Evolutionary conservation across 2,113 vertebrate genomes (phyloP).

Genomic region (Oreochromis tanganicae): DNA sequence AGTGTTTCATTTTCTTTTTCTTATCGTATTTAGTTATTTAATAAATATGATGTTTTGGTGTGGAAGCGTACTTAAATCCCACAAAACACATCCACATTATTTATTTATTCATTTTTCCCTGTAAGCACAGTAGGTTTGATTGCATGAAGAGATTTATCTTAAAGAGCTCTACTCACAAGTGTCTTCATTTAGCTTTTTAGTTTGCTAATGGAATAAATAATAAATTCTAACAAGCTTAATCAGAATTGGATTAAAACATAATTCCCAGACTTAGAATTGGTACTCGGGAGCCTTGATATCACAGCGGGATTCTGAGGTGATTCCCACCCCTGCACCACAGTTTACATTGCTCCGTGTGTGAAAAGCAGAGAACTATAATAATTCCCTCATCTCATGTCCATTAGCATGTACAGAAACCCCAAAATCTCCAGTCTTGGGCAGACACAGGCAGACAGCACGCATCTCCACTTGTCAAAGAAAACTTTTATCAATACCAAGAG

Average conservation of each 20-base stretch:
- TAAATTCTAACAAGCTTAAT: not conserved
- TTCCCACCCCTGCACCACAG: conserved; percentile 1
- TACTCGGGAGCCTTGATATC: not conserved
- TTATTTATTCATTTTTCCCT: not conserved
- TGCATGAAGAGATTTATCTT: not conserved
- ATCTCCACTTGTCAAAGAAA: conserved; percentile 74
- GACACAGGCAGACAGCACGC: conserved; percentile 55
- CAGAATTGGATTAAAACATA: not conserved
- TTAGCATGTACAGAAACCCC: conserved; percentile 54
- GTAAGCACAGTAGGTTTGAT: not conserved
- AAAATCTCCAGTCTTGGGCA: conserved; percentile 61
- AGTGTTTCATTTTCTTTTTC: not conserved
- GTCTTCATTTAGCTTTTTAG: not conserved
- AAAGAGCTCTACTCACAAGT: not conserved
- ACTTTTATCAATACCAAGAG: conserved; percentile 79
- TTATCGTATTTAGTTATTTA: not conserved
- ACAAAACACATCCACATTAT: not conserved
- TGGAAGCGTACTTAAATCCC: not conserved
- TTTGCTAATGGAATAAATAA: not conserved
- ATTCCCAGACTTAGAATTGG: not conserved
- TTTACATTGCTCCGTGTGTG: conserved; percentile 9
- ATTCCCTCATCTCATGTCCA: conserved; percentile 65
- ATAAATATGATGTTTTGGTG: not conserved
- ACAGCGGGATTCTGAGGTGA: not conserved
- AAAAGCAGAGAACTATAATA: conserved; percentile 28